These are phyloP conservation scores for Paraescarpia echinospica DNA, from an alignment of 1,140 invertebrate species.

Conservation along the genomic window DNA sequence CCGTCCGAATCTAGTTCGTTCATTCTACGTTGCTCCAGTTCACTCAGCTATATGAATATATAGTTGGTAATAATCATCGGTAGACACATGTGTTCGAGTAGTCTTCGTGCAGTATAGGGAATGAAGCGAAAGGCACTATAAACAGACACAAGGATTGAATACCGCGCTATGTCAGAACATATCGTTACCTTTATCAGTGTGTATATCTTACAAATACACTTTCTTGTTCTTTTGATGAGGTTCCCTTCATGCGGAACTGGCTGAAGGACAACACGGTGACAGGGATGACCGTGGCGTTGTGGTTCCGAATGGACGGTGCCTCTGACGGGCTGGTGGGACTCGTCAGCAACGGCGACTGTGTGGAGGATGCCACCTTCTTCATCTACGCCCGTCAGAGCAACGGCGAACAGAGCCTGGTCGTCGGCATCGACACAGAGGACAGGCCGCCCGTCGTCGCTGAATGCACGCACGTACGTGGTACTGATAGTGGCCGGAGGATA, in stretches of 20 bases:
- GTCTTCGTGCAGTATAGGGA: too few relatives aligned
- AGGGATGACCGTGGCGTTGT: neutral
- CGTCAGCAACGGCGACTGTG: neutral
- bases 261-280: neutral
- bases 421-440: neutral
- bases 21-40: too few relatives aligned
- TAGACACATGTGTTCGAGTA: too few relatives aligned
- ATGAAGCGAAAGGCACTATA: too few relatives aligned
- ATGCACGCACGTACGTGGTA: neutral
- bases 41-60: too few relatives aligned
- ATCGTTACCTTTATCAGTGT: too few relatives aligned
- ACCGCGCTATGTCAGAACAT: too few relatives aligned
- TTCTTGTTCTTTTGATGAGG: neutral
- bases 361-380: neutral
- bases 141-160: too few relatives aligned
- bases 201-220: neutral
- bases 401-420: neutral
- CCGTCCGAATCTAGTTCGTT: too few relatives aligned
- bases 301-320: neutral
- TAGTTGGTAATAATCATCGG: too few relatives aligned
- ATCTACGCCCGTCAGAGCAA: neutral
- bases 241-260: neutral
- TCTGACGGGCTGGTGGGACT: neutral
- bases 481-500: neutral
- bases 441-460: neutral